Evolutionary conservation across 2,113 vertebrate genomes (phyloP).

Genomic region (Caranx ignobilis): DNA sequence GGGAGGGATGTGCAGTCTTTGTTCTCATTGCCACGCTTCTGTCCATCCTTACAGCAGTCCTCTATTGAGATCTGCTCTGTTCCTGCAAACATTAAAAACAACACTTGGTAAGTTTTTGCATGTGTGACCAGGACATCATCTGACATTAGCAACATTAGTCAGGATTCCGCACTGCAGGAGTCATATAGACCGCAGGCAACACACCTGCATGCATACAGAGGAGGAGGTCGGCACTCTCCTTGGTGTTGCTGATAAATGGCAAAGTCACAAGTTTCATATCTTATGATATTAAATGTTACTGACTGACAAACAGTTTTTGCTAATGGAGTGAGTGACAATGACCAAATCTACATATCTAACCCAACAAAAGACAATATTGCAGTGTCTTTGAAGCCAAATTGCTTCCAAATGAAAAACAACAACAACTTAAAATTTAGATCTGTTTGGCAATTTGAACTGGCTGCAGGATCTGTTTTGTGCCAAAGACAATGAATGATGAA

Average conservation of each 20-base stretch:
- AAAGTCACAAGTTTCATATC: neutral
- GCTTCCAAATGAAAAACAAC: conserved; percentile 31
- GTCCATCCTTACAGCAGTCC: conserved; percentile 91
- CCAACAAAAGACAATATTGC: conserved; percentile 11
- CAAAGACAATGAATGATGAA: conserved; percentile 55
- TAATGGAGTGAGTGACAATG: neutral
- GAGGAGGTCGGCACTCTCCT: neutral
- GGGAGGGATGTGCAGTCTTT: conserved; percentile 86
- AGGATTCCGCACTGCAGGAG: neutral
- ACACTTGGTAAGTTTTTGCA: neutral
- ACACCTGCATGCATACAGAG: neutral
- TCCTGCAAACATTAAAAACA: conserved; percentile 29
- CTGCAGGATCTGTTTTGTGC: conserved; percentile 31
- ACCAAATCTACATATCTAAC: conserved; percentile 19
- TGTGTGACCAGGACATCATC: neutral
- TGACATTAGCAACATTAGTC: neutral
- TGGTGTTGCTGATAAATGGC: neutral
- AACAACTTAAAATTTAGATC: conserved; percentile 10
- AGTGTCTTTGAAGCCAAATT: conserved; percentile 8
- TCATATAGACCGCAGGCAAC: neutral
- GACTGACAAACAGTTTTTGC: neutral
- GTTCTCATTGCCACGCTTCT: conserved; percentile 84
- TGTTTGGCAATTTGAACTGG: conserved; percentile 33
- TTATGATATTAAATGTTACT: neutral
- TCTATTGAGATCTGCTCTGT: conserved; percentile 83